A percentile compares a stretch with the other conserved stretches of the same genome.
Evolutionary conservation across 2,797 vertebrate species (phyloP).

Genomic region (Emydoidea blandingii): DNA sequence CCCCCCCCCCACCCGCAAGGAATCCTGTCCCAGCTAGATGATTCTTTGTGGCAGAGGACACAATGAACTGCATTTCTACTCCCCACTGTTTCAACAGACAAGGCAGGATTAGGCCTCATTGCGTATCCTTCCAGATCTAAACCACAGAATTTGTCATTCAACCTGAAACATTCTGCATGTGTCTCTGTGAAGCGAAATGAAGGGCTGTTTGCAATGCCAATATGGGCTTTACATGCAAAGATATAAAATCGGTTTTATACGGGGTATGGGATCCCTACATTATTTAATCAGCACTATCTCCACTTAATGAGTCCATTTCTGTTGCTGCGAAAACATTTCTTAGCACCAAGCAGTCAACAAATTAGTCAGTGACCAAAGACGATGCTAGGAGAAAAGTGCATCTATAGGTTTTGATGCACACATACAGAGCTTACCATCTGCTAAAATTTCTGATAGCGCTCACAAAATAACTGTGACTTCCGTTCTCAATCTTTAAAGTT

Average conservation of each 20-base stretch:
- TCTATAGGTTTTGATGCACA: constrained; percentile 7
- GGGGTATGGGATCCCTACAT: background rate
- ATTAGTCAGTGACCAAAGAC: constrained; percentile 41
- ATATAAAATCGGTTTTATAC: background rate
- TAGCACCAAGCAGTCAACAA: background rate
- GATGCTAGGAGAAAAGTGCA: constrained; percentile 10
- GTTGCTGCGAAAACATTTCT: background rate
- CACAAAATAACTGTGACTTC: constrained; percentile 71
- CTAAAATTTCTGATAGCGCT: constrained; percentile 46
- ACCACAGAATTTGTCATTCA: background rate
- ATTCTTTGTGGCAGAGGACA: background rate
- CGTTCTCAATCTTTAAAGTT: constrained; percentile 68
- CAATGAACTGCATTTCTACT: background rate
- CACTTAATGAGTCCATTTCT: background rate
- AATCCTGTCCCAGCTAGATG: background rate
- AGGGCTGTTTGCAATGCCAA: background rate
- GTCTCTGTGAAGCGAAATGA: background rate
- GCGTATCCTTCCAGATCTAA: background rate
- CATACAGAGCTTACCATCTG: constrained; percentile 52
- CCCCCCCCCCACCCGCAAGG: background rate
- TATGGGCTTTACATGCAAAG: background rate
- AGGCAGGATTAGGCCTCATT: background rate
- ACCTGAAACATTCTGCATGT: background rate
- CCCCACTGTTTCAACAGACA: background rate
- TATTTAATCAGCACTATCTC: constrained; percentile 8